Base-by-base conservation (phyloP, 2,888 invertebrate species). In the Eupithecia centaureata region DNA sequence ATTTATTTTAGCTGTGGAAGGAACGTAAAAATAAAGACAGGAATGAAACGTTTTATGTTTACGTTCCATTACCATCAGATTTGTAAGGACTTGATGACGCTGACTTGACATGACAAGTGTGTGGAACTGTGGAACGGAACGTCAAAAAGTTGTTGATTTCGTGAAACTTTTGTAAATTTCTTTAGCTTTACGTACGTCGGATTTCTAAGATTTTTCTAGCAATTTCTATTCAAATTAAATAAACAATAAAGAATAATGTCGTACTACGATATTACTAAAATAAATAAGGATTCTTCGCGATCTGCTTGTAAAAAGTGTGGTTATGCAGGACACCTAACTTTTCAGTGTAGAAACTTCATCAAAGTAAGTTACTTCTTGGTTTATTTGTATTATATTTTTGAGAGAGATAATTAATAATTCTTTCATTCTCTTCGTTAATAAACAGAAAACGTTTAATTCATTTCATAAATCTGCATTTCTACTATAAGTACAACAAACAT, bases 271-370 rank as follows among this genome's bases (percentile, higher is more conserved):
- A 86, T 89, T 5, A 89, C 84, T 79, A 92, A 90, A 83, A 83
- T 90, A 59, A 96, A 96, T 73, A 97, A 97, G 85, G 96, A 96
- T 77, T 94, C 95, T 32, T 93, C 95, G n/a, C 94, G 97, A 57
- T 96, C 97, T 25, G 97, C 98, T 0, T 98, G 98, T 86, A 98
- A 97, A 86, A 98, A 98, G 90, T 99, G 98, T 94, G 98, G 99
- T 76, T 98, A 98, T 90, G 97, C 98, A 71, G 99, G 99, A 1
- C 99, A 99, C 88, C 94, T 99, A 79, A 99, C 99, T 15, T 99
- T 97, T 87, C 99, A 99, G 86, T 99, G 99, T 83, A 94, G 98
- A 78, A 99, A 99, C 89, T 98, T 99, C 87, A 95, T 98, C 67
- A 97, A 98, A 94, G 95, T 95, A 90, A 88, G 86, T 85, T 56